A percentile compares a stretch with the other conserved stretches of the same genome.
phyloP scores from a whole-genome alignment of 1,140 invertebrate genomes.

The Gerris buenoi region DNA sequence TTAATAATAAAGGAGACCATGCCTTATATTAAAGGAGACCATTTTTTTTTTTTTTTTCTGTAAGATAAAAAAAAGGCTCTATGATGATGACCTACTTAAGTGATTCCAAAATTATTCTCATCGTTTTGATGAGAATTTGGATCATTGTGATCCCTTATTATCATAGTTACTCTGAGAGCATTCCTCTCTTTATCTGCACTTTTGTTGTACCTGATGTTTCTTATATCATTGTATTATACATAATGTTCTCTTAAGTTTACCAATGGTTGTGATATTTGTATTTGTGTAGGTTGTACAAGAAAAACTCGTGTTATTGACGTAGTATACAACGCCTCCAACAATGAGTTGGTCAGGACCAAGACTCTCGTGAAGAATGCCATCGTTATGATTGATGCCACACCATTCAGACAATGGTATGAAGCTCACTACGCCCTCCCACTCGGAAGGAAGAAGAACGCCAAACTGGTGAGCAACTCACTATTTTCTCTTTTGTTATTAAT shows the following conservation, averaged over 20 bases:
- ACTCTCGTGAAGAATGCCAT: constrained; percentile 98
- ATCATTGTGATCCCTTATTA: neutral
- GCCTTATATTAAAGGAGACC: no score
- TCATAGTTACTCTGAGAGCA: neutral
- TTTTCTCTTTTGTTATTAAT: no score
- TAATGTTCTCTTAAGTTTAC: no score
- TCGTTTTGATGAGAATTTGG: neutral
- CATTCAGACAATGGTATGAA: constrained; percentile 99
- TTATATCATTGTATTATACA: no score
- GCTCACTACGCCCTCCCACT: constrained; percentile 85
- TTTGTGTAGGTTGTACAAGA: constrained; percentile 51
- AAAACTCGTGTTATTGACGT: constrained; percentile 99
- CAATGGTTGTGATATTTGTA: no score
- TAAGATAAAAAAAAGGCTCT: no score
- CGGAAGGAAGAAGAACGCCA: constrained; percentile 89
- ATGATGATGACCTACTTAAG: no score
- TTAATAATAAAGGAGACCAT: no score
- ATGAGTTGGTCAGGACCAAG: constrained; percentile 97
- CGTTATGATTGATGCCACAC: constrained; percentile 92
- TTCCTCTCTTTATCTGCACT: no score
- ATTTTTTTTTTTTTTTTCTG: no score
- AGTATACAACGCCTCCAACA: constrained; percentile 98
- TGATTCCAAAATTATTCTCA: neutral
- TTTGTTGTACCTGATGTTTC: no score
- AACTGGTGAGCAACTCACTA: constrained; percentile 63